A percentile compares a stretch with the other conserved stretches of the same genome.
Conservation (phyloP, 2,113 vertebrate species). For the Melospiza melodia region DNA sequence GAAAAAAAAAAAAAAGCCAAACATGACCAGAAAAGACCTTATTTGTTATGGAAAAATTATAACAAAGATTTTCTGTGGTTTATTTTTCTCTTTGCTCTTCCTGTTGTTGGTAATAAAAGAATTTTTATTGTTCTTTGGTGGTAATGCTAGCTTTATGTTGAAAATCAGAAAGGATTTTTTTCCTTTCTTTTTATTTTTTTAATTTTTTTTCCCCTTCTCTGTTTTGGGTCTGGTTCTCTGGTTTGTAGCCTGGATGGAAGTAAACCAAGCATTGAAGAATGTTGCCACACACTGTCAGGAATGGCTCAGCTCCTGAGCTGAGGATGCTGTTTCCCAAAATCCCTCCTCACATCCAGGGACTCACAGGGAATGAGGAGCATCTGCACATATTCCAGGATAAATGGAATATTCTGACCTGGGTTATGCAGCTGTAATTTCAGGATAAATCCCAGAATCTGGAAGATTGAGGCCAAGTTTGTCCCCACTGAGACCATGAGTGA, state of each 20-base stretch:
- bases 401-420: neutral
- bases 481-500: neutral
- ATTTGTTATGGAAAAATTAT: constrained; percentile 63
- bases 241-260: constrained; percentile 57
- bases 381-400: neutral
- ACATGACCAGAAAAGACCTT: constrained; percentile 65
- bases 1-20: constrained; percentile 21
- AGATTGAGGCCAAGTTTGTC: neutral
- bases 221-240: constrained; percentile 26
- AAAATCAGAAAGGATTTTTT: constrained; percentile 56
- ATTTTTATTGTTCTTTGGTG: constrained; percentile 66
- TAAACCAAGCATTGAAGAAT: constrained; percentile 46
- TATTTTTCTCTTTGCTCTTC: constrained; percentile 51
- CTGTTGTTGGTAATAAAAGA: constrained; percentile 62
- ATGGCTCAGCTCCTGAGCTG: neutral
- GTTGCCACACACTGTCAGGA: constrained; percentile 10
- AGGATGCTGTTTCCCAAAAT: neutral
- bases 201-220: neutral
- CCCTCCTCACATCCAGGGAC: fast-evolving
- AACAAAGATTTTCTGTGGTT: constrained; percentile 57
- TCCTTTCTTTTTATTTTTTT: neutral
- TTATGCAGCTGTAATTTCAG: fast-evolving
- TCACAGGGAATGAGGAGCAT: neutral
- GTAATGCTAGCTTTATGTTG: constrained; percentile 55
- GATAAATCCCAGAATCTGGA: neutral